Conservation (phyloP, 2,113 vertebrate species). For the Acinonyx jubatus region DNA sequence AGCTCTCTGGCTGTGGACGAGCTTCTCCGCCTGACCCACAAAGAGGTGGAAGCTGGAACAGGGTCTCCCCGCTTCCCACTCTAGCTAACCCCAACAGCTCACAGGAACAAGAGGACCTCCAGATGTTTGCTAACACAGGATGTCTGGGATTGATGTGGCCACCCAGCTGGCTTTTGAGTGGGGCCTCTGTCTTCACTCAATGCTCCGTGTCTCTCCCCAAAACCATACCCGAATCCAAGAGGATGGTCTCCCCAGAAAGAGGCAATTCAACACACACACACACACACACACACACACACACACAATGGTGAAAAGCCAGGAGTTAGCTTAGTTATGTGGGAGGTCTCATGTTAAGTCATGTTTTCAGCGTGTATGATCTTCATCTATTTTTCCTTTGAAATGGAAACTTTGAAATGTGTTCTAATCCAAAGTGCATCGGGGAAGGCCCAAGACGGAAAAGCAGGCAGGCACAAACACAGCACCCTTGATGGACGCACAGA, state of each 20-base stretch:
- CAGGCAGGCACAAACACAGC: not conserved
- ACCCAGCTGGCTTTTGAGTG: not conserved
- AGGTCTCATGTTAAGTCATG: not conserved
- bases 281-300: not conserved
- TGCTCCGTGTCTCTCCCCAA: not conserved
- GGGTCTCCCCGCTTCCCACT: not conserved
- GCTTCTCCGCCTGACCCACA: not conserved
- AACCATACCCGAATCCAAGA: not conserved
- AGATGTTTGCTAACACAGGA: not conserved
- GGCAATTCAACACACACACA: not conserved
- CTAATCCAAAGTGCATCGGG: not conserved
- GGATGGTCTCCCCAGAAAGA: not conserved
- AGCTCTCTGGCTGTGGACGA: not conserved
- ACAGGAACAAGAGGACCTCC: not conserved
- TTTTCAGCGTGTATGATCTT: not conserved
- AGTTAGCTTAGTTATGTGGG: not conserved
- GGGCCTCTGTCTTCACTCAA: not conserved
- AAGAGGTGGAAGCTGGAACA: not conserved
- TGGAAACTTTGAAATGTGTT: constrained; percentile 1
- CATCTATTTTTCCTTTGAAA: not conserved
- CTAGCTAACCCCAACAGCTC: not conserved
- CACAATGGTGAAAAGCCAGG: not conserved
- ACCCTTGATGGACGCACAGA: rapidly evolving
- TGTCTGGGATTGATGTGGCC: not conserved
- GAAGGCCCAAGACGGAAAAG: not conserved